These are phyloP conservation scores for Malachius bipustulatus DNA, from an alignment of 2,888 invertebrate species.

Conservation along the genomic window DNA sequence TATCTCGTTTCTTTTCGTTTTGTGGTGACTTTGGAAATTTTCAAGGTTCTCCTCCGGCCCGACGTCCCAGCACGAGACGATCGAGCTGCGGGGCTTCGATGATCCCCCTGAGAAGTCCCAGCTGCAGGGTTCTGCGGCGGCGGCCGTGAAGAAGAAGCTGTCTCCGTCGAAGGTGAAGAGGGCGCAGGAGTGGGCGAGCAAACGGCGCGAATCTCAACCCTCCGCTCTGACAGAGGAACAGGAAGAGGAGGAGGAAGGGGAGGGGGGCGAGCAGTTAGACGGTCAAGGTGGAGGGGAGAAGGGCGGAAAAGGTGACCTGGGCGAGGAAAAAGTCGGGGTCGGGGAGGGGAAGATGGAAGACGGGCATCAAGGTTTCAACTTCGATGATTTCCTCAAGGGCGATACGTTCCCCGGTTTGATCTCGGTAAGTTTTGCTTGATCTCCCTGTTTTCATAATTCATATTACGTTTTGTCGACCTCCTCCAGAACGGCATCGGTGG, in stretches of 20 bases:
- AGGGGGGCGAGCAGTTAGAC: conserved; percentile 3
- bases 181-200: conserved; percentile 34
- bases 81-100: conserved; percentile 88
- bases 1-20: neutral
- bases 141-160: conserved; percentile 33
- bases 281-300: neutral
- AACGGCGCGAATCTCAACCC: conserved; percentile 30
- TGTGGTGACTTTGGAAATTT: neutral
- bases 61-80: conserved; percentile 81
- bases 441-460: neutral
- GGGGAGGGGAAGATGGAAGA: conserved; percentile 14
- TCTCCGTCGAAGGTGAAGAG: conserved; percentile 38
- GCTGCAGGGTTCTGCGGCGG: conserved; percentile 33
- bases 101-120: conserved; percentile 51
- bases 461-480: conserved; percentile 1
- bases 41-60: conserved; percentile 71
- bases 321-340: conserved; percentile 6
- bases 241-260: neutral
- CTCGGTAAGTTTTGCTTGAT: conserved; percentile 41
- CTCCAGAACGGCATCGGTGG: conserved; percentile 53
- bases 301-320: too few relatives aligned
- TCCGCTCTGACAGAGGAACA: conserved; percentile 3
- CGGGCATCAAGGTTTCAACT: conserved; percentile 48
- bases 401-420: conserved; percentile 64
- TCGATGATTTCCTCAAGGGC: conserved; percentile 75